A percentile compares a stretch with the other conserved stretches of the same genome.
Conservation (phyloP, 2,113 vertebrate species). For the Arizona elegans region DNA sequence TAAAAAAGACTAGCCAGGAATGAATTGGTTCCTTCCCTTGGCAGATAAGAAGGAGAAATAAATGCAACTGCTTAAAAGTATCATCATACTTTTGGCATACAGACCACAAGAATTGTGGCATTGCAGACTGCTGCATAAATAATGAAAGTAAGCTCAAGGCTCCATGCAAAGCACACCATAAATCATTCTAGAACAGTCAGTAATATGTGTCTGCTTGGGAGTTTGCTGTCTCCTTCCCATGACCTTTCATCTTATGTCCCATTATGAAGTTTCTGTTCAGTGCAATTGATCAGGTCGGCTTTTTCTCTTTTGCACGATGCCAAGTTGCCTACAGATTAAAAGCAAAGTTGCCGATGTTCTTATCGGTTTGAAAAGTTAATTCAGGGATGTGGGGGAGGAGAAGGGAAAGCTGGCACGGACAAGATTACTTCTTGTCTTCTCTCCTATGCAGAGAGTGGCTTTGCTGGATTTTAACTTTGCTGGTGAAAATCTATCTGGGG, state of each 20-base stretch:
- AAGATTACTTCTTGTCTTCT: neutral
- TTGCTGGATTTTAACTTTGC: neutral
- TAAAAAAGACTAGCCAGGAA: neutral
- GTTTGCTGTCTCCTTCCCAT: neutral
- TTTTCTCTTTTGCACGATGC: neutral
- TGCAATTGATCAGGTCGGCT: neutral
- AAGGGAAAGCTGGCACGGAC: neutral
- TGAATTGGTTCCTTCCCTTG: neutral
- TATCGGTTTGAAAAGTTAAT: neutral
- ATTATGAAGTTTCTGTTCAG: neutral
- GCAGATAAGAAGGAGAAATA: neutral
- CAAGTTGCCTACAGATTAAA: neutral
- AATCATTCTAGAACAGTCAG: conserved; percentile 1
- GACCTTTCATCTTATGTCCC: neutral
- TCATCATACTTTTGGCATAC: neutral
- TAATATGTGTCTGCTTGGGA: neutral
- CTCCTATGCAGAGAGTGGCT: neutral
- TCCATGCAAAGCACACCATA: neutral
- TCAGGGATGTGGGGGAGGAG: neutral
- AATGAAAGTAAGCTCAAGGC: conserved; percentile 1
- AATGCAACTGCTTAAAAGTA: neutral
- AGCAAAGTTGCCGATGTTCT: neutral
- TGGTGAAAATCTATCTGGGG: neutral
- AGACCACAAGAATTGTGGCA: neutral
- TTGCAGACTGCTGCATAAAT: neutral